Evolutionary conservation across 1,140 invertebrate species (phyloP), one percentile per base, ranked within the genome.

Genomic region (Cyclargus thomasi): DNA sequence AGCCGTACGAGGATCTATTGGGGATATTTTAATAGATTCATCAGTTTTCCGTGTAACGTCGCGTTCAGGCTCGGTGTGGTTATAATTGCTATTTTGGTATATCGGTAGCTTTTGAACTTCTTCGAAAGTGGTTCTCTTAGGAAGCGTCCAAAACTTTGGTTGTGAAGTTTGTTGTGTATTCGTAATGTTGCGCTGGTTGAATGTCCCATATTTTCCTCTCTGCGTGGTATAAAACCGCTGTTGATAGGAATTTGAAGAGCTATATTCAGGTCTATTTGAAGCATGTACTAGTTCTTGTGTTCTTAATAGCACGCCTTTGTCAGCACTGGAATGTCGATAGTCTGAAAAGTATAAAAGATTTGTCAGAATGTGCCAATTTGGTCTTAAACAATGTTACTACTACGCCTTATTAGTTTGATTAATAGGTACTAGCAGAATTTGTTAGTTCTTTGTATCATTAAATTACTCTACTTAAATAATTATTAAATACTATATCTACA

Each of bases 1-100:
- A 68, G 71, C 78, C 70, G 80, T 90, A 47, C 92, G 79, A 53
- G 93, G 93, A 86, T 94, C 93, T 68, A 94, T 94, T 23, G 93
- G 93, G 65, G 93, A 94, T 78, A 94, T 92, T 82, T 89, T 92
- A 29, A 92, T 86, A 5, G 86, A 90, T 64, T 91, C 83, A 53
- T 87, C 84, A 65, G 71, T 77, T 11, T 53, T 63, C 62, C 29
- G 3, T 59, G 35, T 20, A 20, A 18, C 6, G 18, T 66, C 65
- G 67, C 67, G 7, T 11, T 17, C 18, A 21, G 18, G 18, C 8
- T 59, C 55, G 10, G 10, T 21, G 18, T 5, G 10, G 14, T 59
- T 65, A 53, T 53, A 21, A 57, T 16, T 47, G 20, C 36, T 64
- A 57, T 36, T 65, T 64, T 70, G 70, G 63, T 70, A 63, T 63